These are phyloP conservation scores for Axis porcinus DNA, from an alignment of 2,113 vertebrate genomes.

Conservation along the genomic window DNA sequence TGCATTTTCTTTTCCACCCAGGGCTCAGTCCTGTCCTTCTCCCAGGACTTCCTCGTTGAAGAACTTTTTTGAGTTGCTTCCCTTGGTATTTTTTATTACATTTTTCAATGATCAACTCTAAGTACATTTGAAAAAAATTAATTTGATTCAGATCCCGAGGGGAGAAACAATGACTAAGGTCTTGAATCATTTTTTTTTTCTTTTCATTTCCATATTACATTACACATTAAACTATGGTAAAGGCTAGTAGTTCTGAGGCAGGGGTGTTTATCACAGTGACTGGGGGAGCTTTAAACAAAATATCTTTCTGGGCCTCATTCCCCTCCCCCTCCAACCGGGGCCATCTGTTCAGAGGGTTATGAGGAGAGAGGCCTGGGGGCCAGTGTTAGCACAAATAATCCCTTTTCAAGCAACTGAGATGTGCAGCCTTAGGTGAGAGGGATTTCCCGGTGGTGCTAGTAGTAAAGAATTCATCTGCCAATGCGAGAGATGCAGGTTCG, in stretches of 20 bases:
- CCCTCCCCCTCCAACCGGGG: background rate
- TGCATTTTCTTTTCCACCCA: background rate
- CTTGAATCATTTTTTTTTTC: background rate
- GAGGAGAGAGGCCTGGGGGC: background rate
- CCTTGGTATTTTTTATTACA: background rate
- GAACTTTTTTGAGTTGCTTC: background rate
- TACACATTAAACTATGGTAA: background rate
- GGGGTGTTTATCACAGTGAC: background rate
- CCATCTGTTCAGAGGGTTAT: background rate
- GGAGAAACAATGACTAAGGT: background rate
- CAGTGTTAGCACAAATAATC: background rate
- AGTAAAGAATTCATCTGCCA: background rate
- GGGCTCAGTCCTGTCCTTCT: background rate
- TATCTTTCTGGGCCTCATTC: background rate
- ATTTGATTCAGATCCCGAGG: background rate
- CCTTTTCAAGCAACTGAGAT: background rate
- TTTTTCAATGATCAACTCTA: slow-evolving; percentile 23
- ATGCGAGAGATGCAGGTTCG: background rate
- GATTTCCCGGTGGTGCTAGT: rapidly evolving
- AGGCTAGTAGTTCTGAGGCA: background rate
- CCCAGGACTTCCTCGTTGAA: background rate
- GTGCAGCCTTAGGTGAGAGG: background rate
- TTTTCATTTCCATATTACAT: background rate
- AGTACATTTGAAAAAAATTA: slow-evolving; percentile 1
- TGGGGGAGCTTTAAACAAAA: background rate